These are phyloP conservation scores for Fissipunctia ypsillon DNA, from an alignment of 2,888 invertebrate species.

Conservation along the genomic window DNA sequence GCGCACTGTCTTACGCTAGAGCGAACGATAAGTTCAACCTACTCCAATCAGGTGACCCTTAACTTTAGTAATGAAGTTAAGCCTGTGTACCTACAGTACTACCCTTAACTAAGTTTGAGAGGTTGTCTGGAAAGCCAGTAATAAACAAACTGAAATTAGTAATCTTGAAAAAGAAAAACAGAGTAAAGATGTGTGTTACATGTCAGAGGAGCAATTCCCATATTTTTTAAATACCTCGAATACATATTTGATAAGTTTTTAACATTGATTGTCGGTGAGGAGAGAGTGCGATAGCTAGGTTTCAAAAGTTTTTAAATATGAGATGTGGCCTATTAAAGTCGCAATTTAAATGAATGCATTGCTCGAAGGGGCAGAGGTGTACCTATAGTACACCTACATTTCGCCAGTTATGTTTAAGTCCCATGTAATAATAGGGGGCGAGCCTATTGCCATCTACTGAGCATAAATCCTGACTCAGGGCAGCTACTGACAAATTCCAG, in stretches of 20 bases:
- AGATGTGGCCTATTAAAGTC: background rate
- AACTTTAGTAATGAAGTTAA: slow-evolving; percentile 23
- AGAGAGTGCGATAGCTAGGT: background rate
- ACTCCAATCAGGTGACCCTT: background rate
- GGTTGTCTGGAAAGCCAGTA: slow-evolving; percentile 1
- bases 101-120: slow-evolving; percentile 12
- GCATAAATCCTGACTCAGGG: background rate
- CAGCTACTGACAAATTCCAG: background rate
- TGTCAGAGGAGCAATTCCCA: too few species aligned
- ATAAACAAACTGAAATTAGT: background rate
- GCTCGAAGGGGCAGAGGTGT: too few species aligned
- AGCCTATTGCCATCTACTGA: background rate
- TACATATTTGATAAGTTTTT: background rate
- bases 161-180: background rate
- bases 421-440: too few species aligned
- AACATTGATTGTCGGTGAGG: background rate
- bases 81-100: background rate
- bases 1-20: too few species aligned
- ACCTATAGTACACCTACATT: too few species aligned
- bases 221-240: background rate
- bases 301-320: background rate
- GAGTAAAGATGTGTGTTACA: background rate
- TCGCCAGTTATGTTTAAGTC: too few species aligned
- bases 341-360: background rate
- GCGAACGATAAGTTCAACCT: background rate